Base-by-base conservation (phyloP, 1,140 invertebrate species). In the Phymorhynchus buccinoides region DNA sequence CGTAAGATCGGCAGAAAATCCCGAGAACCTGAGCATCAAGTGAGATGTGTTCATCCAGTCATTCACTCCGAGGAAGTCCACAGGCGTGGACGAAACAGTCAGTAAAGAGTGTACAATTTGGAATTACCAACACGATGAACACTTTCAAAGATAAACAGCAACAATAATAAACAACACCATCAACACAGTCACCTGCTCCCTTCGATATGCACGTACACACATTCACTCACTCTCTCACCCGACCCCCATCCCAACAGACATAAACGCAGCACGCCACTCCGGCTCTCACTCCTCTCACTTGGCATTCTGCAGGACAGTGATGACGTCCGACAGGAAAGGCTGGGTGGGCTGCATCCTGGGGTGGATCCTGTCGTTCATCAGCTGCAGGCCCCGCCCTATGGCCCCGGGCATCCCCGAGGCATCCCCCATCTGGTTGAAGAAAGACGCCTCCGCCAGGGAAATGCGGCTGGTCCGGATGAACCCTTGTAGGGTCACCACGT, bases 401-500 rank as follows among this genome's bases (percentile, higher is more conserved):
- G 66, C 84, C 0, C 18, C 62, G 1, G 88, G 83, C 14, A 84
- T n/a, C 1, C 77, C 42, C 4, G 62, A 22, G 1, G 35, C 52
- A 35, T 86, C 39, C 18, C 85, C 66, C 18, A 89, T 87, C 52
- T 86, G 84, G 71, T 89, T 88, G 83, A 87, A 83, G 0, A 88
- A 39, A 12, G 77, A 27, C 1, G 66, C 62, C n/a, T 85, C 86
- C 41, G 75, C 48, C 16, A 77, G 6, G 3, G 85, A 32, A 0
- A 89, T 52, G n/a, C 77, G 75, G 22, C 77, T 86, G 0, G 86
- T 86, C 39, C 87, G 41, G 52, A 89, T 78, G 30, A 78, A 85
- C 6, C 88, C 88, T 78, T 86, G 80, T 27, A 89, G 80, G 1
- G 87, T 86, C 6, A 89, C 84, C 27, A 89, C 88, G 83, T 89